These are phyloP conservation scores for Porites evermanni DNA, from an alignment of 92 coral and sea anemone genomes.

Conservation along the genomic window DNA sequence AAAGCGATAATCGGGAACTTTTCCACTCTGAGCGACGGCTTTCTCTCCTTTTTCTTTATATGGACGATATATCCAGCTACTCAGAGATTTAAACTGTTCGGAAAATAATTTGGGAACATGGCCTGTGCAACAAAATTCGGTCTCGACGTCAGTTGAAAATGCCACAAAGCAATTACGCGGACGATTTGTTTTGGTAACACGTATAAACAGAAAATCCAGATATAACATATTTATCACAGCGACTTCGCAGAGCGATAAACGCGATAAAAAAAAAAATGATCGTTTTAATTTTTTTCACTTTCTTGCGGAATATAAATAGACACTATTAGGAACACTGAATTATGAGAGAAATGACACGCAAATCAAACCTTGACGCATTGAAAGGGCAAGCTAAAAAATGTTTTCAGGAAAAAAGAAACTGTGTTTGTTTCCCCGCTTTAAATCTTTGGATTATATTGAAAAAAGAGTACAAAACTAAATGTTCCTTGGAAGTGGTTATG, in stretches of 20 bases:
- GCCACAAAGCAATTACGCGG: background rate
- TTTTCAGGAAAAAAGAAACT: background rate
- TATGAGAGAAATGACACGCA: background rate
- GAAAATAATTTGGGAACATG: background rate
- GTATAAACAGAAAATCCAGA: background rate
- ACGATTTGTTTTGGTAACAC: constrained; percentile 22
- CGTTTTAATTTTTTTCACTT: background rate
- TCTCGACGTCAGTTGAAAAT: background rate
- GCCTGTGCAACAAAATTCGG: background rate
- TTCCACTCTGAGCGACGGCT: too few species aligned
- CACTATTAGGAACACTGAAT: background rate
- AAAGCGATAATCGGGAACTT: too few species aligned
- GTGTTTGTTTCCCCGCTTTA: background rate
- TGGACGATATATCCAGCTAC: background rate
- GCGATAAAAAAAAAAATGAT: constrained; percentile 1
- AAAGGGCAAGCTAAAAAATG: background rate
- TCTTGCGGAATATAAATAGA: background rate
- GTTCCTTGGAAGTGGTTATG: too few species aligned
- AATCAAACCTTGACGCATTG: background rate
- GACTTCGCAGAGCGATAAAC: background rate
- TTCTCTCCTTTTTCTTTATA: background rate
- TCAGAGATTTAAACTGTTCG: background rate
- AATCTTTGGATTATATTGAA: background rate
- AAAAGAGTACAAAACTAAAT: too few species aligned
- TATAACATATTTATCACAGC: background rate